Base-by-base conservation (phyloP, 2,888 invertebrate species). In the Steinernema carpocapsae region DNA sequence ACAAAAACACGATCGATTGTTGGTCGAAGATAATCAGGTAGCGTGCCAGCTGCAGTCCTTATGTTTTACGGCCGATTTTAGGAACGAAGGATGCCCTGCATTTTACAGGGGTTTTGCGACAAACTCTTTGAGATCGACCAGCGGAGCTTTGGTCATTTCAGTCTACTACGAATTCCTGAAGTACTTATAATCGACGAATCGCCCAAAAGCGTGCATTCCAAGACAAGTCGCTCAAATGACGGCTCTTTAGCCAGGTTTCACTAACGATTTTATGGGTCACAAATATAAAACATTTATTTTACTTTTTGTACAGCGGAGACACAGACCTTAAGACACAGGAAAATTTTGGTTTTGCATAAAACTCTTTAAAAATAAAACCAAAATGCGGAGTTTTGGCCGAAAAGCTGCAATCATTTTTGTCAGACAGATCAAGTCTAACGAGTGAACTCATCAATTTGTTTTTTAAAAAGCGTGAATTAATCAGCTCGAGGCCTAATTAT, bases 101-200 rank as follows among this genome's bases (percentile, higher is more conserved):
- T 80, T 85, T 70, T 85, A 82, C 74, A 76, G 79, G 24, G 85
- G 85, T 64, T 82, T 79, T 1, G 51, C 84, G 26, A 81, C 83
- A 52, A 85, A 85, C 71, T 83, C 83, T 37, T 75, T 85, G 64
- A 76, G 83, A n/a, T 82, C 83, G 29, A 83, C 82, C 19, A 80
- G 83, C 46, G 85, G 85, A 29, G 85, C 85, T 32, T 77, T 85
- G 42, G 81, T 85, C n/a, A 79, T 85, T 74, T 82, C 85, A 46
- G 76, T 85, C 37, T 85, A 85, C 73, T 84, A 85, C 79, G 85
- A 85, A 78, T 81, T 83, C 70, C 72, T 82, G 72, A 85, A 85
- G 74, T 83, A 85, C 76, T 75, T 83, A 72, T 84, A 73, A 73
- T 29, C 22, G 48, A 3, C 22, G 2, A 6, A 26, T 12, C 32